Base-by-base conservation (phyloP, 2,888 invertebrate genomes). In the Stramonita haemastoma region DNA sequence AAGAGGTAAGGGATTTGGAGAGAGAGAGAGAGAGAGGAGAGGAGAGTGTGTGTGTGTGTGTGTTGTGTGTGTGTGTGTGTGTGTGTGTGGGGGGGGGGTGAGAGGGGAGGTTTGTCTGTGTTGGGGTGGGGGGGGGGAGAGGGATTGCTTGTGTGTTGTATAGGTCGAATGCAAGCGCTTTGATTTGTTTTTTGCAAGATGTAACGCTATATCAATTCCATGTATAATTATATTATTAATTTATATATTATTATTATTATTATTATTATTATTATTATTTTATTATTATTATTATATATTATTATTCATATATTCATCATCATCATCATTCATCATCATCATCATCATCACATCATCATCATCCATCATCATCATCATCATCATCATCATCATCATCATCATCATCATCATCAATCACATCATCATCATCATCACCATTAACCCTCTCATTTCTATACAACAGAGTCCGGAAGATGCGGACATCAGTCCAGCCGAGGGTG, bases 401-500 rank as follows among this genome's bases (percentile, higher is more conserved):
- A n/a, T n/a, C n/a, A n/a, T n/a, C n/a, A n/a, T n/a, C n/a, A n/a
- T n/a, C n/a, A n/a, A n/a, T n/a, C n/a, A n/a, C n/a, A 66, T 26
- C 66, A 66, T 66, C 66, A 66, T 26, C 66, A 66, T 66, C 66
- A 66, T 46, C 46, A 8, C 8, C 46, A n/a, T n/a, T n/a, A n/a
- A n/a, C n/a, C n/a, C n/a, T n/a, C n/a, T 19, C 60, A 60, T 60
- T 15, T 60, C 60, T 19, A 19, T 66, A 6, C 66, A 6, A 13
- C n/a, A 29, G 73, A 26, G 91, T 81, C 91, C 91, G 2, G 88
- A 73, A 22, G 91, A 89, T 32, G 73, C 46, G 15, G 93, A 93
- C 87, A 89, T 91, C 1, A 91, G 92, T 0, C 91, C 93, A 11
- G 92, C 93, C 5, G 93, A 94, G 32, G 90, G 93, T 26, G 91